Evolutionary conservation across 1,140 invertebrate genomes (phyloP), one percentile per base, ranked within the genome.

Genomic region (Euschistus heros): DNA sequence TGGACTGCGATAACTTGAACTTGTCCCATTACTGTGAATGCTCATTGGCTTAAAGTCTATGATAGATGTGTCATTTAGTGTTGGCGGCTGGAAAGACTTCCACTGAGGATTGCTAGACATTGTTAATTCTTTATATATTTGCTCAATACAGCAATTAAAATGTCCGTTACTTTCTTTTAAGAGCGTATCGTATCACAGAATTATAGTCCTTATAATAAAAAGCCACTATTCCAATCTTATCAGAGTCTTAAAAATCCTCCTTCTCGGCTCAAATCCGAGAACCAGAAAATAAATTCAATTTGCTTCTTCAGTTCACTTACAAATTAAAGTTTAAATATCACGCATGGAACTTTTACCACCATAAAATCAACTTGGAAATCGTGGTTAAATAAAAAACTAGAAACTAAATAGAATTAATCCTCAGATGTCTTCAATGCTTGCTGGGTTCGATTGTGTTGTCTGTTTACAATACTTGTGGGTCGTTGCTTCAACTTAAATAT

Each of bases 391-490:
- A 47, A 47, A 63, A 26, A 64, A 59, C 42, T 66, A 66, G 63
- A 68, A 72, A 71, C 66, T 68, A 69, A 68, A 68, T 65, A 63
- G 65, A 62, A 44, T 84, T 82, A 81, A 86, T 88, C 86, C 86
- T 87, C 86, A 88, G 86, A 89, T 89, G 86, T 88, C 86, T 86
- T 88, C 86, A 88, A 88, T 88, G 86, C 86, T 85, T 86, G 86
- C 86, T 87, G 85, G 82, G 82, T 87, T 80, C 81, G 79, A 80
- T 84, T 86, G 82, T 85, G 78, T 81, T 67, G 37, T 77, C 75
- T 77, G 78, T 74, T 76, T 74, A 76, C 77, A 77, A 77, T 69
- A 63, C 67, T 72, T 67, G 33, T 37, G 47, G 70, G 69, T 71
- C 69, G 69, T 71, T 73, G 71, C 70, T 73, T 73, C 69, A 73